phyloP scores from a whole-genome alignment of 2,797 vertebrate genomes.

The Orientallactaga sibirica region DNA sequence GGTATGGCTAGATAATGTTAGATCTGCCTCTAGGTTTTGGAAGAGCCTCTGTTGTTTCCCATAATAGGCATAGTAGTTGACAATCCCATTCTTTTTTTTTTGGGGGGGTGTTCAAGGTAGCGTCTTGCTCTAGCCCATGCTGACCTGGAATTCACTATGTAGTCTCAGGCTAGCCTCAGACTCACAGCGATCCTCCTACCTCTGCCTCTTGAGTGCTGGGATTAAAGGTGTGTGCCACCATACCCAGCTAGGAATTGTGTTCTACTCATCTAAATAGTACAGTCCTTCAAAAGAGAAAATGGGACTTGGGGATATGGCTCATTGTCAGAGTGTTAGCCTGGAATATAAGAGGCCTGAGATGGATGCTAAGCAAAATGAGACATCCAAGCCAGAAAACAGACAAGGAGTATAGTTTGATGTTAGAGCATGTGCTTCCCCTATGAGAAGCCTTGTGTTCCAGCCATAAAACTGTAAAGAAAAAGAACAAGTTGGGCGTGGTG shows the following conservation, averaged over 20 bases:
- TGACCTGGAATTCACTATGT: not conserved
- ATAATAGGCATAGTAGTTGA: not conserved
- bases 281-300: constrained; percentile 62
- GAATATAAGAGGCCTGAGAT: not conserved
- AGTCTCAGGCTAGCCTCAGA: too few relatives aligned
- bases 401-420: not conserved
- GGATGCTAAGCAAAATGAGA: not conserved
- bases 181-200: too few relatives aligned
- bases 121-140: not conserved
- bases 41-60: not conserved
- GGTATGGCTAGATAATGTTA: not conserved
- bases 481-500: not conserved
- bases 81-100: not conserved
- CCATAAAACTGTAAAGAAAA: not conserved
- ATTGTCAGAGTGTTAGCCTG: not conserved
- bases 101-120: not conserved
- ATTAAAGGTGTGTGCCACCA: too few relatives aligned
- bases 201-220: too few relatives aligned
- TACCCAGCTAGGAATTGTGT: constrained; percentile 55
- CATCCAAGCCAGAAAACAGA: not conserved
- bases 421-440: not conserved
- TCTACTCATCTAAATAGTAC: constrained; percentile 52
- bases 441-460: not conserved
- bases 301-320: not conserved
- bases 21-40: not conserved